Base-by-base conservation (phyloP, 2,888 invertebrate species). In the Atethmia centrago region DNA sequence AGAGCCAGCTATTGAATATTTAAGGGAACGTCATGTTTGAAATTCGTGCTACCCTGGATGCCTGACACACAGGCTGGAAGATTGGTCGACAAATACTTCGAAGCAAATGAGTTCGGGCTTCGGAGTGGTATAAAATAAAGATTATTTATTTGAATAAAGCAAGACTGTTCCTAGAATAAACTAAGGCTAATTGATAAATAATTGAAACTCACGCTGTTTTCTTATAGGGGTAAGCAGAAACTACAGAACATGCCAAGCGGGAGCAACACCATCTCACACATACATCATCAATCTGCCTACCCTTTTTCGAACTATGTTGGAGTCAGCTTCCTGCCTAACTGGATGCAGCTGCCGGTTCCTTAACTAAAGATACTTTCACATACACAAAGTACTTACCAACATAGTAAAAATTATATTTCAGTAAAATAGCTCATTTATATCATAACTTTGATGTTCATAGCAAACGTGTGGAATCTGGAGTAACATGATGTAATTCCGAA, bases 1-100 rank as follows among this genome's bases (percentile, higher is more conserved):
- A 84, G 85, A 86, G 88, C 85, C 84, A 79, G 86, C 80, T 77
- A 72, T 84, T 88, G 90, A 91, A 90, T 91, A 92, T 90, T 88
- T 90, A 89, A 84, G 78, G 85, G 81, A 74, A 53, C 85, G 89
- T 83, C 86, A 88, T 87, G 89, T 82, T 88, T 79, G 86, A 88
- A 85, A 87, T 89, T 90, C 89, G 88, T 90, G 88, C 87, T 82
- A 84, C 85, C 86, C 80, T 84, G 86, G 69, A 62, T 47, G 49
- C 25, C 79, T 65, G 85, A 88, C 84, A 88, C 59, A 89, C 80
- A 21, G 85, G 5, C 61, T 19, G 25, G 21, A 9, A 45, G 71
- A 45, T 25, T 40, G 28, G 2, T 0, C 1, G 74, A 47, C 69
- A 28, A 65, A 21, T 58, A 14, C 9, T 40, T 42, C 21, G 7